These are phyloP conservation scores for Meloidogyne exigua DNA, from an alignment of 1,140 invertebrate genomes.

Conservation along the genomic window DNA sequence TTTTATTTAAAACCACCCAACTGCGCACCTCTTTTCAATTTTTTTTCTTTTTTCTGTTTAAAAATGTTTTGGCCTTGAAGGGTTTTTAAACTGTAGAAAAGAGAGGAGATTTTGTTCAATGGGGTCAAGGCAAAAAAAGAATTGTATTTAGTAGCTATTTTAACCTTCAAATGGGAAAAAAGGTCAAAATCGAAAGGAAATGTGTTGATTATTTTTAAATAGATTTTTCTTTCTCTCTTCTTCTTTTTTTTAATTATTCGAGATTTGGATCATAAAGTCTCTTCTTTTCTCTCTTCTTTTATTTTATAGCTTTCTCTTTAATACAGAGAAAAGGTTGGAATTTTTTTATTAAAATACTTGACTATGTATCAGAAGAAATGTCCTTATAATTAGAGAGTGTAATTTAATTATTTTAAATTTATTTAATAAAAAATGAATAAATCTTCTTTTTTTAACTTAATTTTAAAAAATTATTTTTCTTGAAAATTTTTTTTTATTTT, in stretches of 20 bases:
- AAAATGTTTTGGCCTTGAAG: background rate
- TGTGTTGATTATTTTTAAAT: background rate
- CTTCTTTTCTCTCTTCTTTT: too few species aligned
- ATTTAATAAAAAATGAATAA: too few species aligned
- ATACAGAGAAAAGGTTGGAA: background rate
- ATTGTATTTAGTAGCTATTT: background rate
- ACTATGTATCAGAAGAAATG: too few species aligned
- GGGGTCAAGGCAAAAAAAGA: background rate
- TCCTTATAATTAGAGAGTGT: too few species aligned
- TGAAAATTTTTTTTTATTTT: too few species aligned
- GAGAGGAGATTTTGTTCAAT: background rate
- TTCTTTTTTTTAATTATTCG: too few species aligned
- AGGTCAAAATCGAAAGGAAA: slow-evolving; percentile 4
- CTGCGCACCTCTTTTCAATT: background rate
- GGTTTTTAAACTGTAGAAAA: background rate
- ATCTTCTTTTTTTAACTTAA: too few species aligned
- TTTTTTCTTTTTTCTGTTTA: too few species aligned
- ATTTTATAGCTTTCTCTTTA: background rate
- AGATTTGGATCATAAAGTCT: background rate
- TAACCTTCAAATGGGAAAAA: background rate
- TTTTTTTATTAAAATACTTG: background rate
- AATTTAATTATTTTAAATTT: too few species aligned
- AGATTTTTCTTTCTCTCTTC: too few species aligned
- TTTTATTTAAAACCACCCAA: background rate
- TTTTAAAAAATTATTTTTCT: too few species aligned